A percentile compares a stretch with the other conserved stretches of the same genome.
phyloP scores from a whole-genome alignment of 2,113 vertebrate species.

The Piaya cayana region DNA sequence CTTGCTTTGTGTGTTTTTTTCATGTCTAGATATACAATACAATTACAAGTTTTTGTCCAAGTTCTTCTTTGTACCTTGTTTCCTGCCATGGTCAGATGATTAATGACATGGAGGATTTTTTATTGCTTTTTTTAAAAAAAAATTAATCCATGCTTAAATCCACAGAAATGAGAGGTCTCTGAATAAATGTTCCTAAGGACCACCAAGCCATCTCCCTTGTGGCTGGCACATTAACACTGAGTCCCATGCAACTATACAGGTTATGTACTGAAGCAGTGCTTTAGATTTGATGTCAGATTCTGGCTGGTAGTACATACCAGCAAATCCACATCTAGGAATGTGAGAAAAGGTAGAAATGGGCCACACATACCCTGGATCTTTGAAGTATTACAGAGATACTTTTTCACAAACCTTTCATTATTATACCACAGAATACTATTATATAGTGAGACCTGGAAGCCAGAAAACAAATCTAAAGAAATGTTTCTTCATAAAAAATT shows the following conservation, averaged over 20 bases:
- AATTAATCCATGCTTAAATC: neutral
- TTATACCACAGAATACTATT: neutral
- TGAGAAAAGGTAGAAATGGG: neutral
- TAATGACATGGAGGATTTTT: neutral
- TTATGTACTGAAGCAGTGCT: neutral
- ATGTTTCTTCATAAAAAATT: neutral
- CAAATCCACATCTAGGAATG: neutral
- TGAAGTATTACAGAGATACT: neutral
- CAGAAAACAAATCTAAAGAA: neutral
- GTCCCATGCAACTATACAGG: neutral
- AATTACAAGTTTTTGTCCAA: neutral
- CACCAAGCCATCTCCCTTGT: neutral
- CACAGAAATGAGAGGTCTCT: neutral
- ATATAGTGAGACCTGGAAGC: neutral
- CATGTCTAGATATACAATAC: neutral
- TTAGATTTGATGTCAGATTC: neutral
- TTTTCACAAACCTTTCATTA: neutral
- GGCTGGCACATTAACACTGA: neutral
- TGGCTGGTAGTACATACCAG: neutral
- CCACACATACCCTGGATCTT: neutral
- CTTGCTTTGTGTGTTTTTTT: conserved; percentile 18
- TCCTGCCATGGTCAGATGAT: neutral
- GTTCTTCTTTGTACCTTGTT: neutral
- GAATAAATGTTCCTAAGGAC: neutral
- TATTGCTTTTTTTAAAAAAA: neutral